Evolutionary conservation across 1,140 invertebrate species (phyloP).

Genomic region (Cheumatopsyche charites): DNA sequence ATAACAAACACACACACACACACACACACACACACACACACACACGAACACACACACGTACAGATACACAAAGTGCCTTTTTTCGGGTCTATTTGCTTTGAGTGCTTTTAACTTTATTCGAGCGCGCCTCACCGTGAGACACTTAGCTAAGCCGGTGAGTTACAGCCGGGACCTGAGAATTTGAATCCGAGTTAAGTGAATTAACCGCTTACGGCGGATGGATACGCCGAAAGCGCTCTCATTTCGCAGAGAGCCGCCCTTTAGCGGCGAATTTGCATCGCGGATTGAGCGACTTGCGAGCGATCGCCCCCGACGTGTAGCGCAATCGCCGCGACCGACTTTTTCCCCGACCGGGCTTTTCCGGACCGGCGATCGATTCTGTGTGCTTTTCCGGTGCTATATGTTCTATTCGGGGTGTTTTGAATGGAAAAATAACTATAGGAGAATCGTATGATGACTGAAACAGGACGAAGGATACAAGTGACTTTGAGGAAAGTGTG

Average conservation of each 20-base stretch:
- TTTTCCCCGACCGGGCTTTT: too few species aligned
- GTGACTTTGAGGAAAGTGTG: too few species aligned
- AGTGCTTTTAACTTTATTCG: constrained; percentile 25
- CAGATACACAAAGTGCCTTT: neutral
- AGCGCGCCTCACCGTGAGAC: constrained; percentile 8
- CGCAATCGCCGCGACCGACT: too few species aligned
- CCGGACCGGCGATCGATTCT: too few species aligned
- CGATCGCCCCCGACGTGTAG: too few species aligned
- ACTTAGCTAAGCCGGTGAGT: constrained; percentile 20
- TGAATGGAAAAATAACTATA: too few species aligned
- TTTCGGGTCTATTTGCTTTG: constrained; percentile 16
- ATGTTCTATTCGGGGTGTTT: too few species aligned
- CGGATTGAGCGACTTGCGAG: neutral
- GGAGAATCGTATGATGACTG: too few species aligned
- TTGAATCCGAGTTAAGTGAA: constrained; percentile 31
- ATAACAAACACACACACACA: neutral
- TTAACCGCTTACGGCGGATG: constrained; percentile 27
- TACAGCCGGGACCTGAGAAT: constrained; percentile 21
- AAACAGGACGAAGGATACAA: too few species aligned
- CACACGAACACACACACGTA: neutral
- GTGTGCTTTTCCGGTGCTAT: too few species aligned
- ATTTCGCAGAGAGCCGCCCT: constrained; percentile 28
- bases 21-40: neutral
- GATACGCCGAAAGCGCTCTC: constrained; percentile 26
- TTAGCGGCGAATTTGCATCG: constrained; percentile 28